Conservation (phyloP, 2,797 vertebrate genomes). For the Gouania willdenowi region DNA sequence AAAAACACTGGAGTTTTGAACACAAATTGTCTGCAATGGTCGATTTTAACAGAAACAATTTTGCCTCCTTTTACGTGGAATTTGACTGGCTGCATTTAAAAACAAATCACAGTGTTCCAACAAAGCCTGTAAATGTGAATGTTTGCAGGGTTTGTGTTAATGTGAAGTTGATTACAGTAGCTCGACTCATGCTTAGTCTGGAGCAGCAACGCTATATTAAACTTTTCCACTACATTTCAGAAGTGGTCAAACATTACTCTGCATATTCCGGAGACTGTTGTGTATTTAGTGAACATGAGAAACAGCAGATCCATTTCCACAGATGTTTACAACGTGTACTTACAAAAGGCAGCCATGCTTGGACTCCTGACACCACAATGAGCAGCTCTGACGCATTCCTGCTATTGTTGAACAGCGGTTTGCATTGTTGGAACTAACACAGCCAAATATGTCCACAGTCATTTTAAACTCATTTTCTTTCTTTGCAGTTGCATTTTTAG, state of each 20-base stretch:
- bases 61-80: constrained; percentile 4
- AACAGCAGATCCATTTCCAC: constrained; percentile 38
- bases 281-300: constrained; percentile 58
- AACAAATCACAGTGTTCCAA: constrained; percentile 15
- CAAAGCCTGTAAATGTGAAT: constrained; percentile 11
- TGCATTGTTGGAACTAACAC: too few species aligned
- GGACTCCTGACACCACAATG: constrained; percentile 62
- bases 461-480: too few species aligned
- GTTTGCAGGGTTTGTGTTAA: constrained; percentile 41
- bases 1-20: too few species aligned
- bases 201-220: constrained; percentile 47
- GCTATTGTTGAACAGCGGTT: constrained; percentile 46
- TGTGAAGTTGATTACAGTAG: constrained; percentile 56
- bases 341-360: constrained; percentile 64
- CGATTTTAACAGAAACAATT: constrained; percentile 6
- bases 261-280: constrained; percentile 43
- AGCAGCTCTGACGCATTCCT: constrained; percentile 58
- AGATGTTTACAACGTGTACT: constrained; percentile 65
- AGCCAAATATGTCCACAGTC: too few species aligned
- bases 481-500: constrained; percentile 13
- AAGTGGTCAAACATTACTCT: constrained; percentile 57
- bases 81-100: constrained; percentile 19
- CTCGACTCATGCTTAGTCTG: constrained; percentile 37
- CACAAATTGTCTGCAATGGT: too few species aligned
- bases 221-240: constrained; percentile 21